phyloP scores from a whole-genome alignment of 2,113 vertebrate genomes.

The Zosterops pallidus region DNA sequence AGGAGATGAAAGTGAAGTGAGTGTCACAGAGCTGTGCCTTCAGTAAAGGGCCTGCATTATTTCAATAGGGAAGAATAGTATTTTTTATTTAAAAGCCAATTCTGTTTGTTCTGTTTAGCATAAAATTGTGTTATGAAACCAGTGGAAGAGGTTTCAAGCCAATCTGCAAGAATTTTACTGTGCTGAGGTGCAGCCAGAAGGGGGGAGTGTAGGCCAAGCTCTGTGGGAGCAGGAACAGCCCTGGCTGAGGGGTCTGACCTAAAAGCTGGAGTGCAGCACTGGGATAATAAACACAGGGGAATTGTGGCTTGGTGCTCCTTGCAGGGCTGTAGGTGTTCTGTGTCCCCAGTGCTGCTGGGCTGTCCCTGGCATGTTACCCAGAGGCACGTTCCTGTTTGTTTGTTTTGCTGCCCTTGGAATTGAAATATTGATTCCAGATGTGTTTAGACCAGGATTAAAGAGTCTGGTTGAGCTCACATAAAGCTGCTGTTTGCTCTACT shows the following conservation, averaged over 20 bases:
- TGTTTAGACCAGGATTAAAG: background rate
- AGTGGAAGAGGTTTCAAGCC: background rate
- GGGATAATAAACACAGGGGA: background rate
- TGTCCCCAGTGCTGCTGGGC: fast-evolving
- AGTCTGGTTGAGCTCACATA: background rate
- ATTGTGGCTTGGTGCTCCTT: background rate
- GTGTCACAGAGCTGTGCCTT: background rate
- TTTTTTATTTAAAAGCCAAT: background rate
- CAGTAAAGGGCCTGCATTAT: background rate
- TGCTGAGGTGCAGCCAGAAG: constrained; percentile 61
- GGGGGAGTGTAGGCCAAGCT: constrained; percentile 56
- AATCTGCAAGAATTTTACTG: background rate
- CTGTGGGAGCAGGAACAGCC: background rate
- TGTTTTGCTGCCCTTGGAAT: background rate
- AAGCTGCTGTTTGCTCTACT: background rate
- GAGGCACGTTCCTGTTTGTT: background rate
- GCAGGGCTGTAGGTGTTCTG: fast-evolving
- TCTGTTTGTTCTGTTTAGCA: background rate
- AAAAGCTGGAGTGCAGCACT: background rate
- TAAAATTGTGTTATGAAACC: background rate
- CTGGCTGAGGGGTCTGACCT: background rate
- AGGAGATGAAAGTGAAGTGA: background rate
- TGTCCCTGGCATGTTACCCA: background rate
- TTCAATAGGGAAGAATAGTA: background rate
- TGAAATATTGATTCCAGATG: background rate